Conservation (phyloP, 2,888 invertebrate species). For the Limnephilus auricula region DNA sequence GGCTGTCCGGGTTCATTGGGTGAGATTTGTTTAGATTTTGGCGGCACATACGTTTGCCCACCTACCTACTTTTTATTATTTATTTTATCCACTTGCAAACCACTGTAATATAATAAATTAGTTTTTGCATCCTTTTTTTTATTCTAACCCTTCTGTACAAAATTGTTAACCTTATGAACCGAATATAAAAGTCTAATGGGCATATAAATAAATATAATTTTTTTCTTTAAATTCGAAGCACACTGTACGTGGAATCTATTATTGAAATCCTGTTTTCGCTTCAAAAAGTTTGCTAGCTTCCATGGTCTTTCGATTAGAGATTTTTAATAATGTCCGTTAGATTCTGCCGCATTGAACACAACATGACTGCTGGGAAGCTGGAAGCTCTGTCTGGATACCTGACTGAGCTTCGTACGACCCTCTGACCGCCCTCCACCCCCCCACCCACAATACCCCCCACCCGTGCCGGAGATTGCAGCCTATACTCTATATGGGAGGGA, state of each 20-base stretch:
- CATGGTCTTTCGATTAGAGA: not conserved
- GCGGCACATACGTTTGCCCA: too few species aligned
- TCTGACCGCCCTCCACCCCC: not conserved
- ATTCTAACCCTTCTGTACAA: too few species aligned
- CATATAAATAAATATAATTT: not conserved
- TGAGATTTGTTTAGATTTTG: too few species aligned
- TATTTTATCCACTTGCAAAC: too few species aligned
- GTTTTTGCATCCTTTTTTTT: too few species aligned
- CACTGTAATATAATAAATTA: too few species aligned
- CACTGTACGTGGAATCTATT: not conserved
- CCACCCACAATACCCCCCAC: not conserved
- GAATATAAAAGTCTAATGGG: too few species aligned
- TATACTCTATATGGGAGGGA: not conserved
- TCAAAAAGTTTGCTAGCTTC: not conserved
- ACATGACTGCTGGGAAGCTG: not conserved
- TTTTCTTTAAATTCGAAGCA: not conserved
- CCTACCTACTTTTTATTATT: too few species aligned
- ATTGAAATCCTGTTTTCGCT: slow-evolving; percentile 12
- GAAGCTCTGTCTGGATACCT: not conserved
- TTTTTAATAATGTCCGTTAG: slow-evolving; percentile 35
- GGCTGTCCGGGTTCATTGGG: too few species aligned
- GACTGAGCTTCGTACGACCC: not conserved
- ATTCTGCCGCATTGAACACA: slow-evolving; percentile 31
- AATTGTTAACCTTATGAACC: too few species aligned
- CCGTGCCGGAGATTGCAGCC: too few species aligned